Base-by-base conservation (phyloP, 64 coral and sea anemone species). In the Actinia tenebrosa region DNA sequence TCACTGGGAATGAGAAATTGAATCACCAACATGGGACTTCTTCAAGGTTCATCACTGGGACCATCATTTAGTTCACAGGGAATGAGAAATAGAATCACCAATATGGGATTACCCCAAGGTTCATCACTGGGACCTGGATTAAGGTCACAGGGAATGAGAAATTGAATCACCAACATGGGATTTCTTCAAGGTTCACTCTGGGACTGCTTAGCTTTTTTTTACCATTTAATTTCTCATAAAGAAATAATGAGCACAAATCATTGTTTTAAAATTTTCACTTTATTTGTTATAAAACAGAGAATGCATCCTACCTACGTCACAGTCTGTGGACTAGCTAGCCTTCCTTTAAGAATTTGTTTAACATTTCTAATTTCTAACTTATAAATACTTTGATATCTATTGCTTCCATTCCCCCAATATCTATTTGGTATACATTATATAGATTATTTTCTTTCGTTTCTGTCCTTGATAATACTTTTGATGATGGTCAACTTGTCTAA, bases 241-340 rank as follows among this genome's bases (percentile, higher is more conserved):
- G 63, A 42, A 72, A 75, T 13, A 66, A n/a, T 43, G 69, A 30
- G 1, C 13, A 13, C 69, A 75, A 42, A 75, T 75, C 10, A 37
- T 27, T 72, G 69, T 75, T 75, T 75, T 75, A 16, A 75, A 75
- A 75, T 75, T 75, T 75, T 75, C 69, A 27, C 26, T 75, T 75
- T 75, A 72, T 72, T 72, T 72, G 25, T 75, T 75, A 75, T 75
- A 75, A 75, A 75, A 75, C 69, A 75, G 69, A 75, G 25, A 27
- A 75, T 75, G 69, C 26, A 75, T 75, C n/a, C 69, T 75, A 75
- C n/a, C 69, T 75, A 30, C 26, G 15, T n/a, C 42, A 75, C 69
- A 75, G 10, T 42, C 25, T 75, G 69, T 75, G 15, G 69, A 75
- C 25, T 26, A 75, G 26, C 69, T 43, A 75, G 69, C 69, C 69